Percentiles rank a stretch among this genome's conserved stretches.
phyloP scores from a whole-genome alignment of 1,140 invertebrate species.

The Cotesia chilonis region DNA sequence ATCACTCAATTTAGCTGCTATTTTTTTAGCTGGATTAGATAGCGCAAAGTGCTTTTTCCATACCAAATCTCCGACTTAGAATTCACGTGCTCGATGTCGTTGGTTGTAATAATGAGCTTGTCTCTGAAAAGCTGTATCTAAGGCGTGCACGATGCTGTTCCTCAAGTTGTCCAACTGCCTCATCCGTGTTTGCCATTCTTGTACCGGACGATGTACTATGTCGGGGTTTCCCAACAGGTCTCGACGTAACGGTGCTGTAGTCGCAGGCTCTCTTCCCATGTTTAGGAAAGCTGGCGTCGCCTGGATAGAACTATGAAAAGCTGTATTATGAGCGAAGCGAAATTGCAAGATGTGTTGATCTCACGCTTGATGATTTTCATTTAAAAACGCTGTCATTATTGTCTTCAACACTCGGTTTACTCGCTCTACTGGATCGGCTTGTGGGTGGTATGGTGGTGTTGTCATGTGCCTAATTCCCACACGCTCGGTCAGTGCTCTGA shows the following conservation, averaged over 20 bases:
- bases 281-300: no score
- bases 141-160: background rate
- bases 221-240: no score
- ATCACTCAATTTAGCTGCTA: constrained; percentile 49
- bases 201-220: no score
- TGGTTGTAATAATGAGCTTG: constrained; percentile 34
- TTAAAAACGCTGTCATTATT: constrained; percentile 43
- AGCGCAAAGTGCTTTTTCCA: constrained; percentile 36
- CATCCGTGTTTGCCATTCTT: constrained; percentile 17
- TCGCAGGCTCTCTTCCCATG: no score
- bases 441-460: constrained; percentile 54
- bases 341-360: constrained; percentile 46
- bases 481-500: background rate
- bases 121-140: background rate
- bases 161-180: constrained; percentile 32
- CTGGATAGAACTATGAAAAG: constrained; percentile 20
- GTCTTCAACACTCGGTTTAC: constrained; percentile 55
- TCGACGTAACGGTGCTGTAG: no score
- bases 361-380: constrained; percentile 55
- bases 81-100: constrained; percentile 25
- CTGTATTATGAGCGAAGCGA: constrained; percentile 54
- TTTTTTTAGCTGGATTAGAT: constrained; percentile 43
- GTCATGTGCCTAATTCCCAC: constrained; percentile 45
- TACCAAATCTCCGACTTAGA: constrained; percentile 37
- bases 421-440: constrained; percentile 54